Evolutionary conservation across 2,888 invertebrate genomes (phyloP).

Genomic region (Melitaea athalia): DNA sequence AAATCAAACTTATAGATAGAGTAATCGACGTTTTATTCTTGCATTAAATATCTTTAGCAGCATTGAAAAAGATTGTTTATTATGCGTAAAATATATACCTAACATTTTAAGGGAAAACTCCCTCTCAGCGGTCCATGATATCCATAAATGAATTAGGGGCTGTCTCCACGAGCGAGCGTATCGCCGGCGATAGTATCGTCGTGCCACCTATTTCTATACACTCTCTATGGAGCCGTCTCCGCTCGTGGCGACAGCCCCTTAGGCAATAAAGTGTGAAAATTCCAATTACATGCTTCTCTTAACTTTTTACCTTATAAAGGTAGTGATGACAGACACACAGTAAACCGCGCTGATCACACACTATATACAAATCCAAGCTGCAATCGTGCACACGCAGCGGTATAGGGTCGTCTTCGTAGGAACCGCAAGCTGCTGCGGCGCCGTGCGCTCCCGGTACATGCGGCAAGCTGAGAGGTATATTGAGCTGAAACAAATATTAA

Average conservation of each 20-base stretch:
- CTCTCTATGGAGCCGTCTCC: too few species aligned
- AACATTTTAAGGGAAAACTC: too few species aligned
- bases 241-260: too few species aligned
- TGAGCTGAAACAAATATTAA: slow-evolving; percentile 79
- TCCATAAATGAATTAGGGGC: not conserved
- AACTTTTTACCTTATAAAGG: slow-evolving; percentile 85
- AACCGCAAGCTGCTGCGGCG: slow-evolving; percentile 83
- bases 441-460: slow-evolving; percentile 81
- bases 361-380: slow-evolving; percentile 89
- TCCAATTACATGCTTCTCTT: not conserved
- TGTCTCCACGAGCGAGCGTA: too few species aligned
- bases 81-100: too few species aligned
- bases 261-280: not conserved
- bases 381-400: slow-evolving; percentile 92
- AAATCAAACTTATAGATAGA: too few species aligned
- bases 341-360: slow-evolving; percentile 88
- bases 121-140: too few species aligned
- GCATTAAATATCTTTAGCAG: too few species aligned
- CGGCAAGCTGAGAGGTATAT: slow-evolving; percentile 91
- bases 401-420: slow-evolving; percentile 91
- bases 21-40: too few species aligned
- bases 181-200: too few species aligned
- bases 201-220: too few species aligned
- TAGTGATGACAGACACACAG: slow-evolving; percentile 90
- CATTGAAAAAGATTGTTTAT: too few species aligned